Base-by-base conservation (phyloP, 2,797 vertebrate species). In the Poeciliopsis infans region DNA sequence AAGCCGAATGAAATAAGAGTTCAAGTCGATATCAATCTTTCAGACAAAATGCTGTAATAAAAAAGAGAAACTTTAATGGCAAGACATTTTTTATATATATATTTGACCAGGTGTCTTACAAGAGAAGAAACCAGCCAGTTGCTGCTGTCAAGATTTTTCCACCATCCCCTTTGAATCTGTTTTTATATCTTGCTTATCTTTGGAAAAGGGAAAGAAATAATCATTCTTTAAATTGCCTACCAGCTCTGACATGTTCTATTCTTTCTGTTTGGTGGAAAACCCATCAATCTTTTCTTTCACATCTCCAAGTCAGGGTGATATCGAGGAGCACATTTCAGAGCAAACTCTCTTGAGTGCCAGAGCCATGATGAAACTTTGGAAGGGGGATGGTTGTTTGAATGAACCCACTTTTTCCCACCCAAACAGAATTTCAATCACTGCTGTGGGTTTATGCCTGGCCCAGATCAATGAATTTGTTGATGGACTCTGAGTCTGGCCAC, bases 401-500 rank as follows among this genome's bases (percentile, higher is more conserved):
- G 43, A 88, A 87, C 74, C 80, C 41, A 36, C 64, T 73, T 55
- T 70, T 70, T 80, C 76, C 77, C 80, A 79, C 76, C 81, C 79
- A 84, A 74, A 84, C 16, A 76, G 79, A 82, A 89, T 89, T 90
- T 89, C 84, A 83, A 88, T 89, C 81, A 81, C 57, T 71, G 61
- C 74, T 16, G 71, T 51, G 72, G 64, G 31, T 43, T 57, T 78
- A 45, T 74, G 45, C 25, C 20, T 28, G 20, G 45, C 28, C 51
- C 46, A 28, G 61, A 88, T 91, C 86, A 88, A 86, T 88, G 59
- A 82, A 81, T 72, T 77, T 77, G 88, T 53, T 83, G 80, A 79
- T 59, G 75, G 47, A 69, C 59, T 71, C 70, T 74, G 55, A 49
- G 66, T 72, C 59, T 53, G 72, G 70, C 64, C 74, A 83, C 82